phyloP scores from a whole-genome alignment of 2,888 invertebrate species.

The Apocheima hispidaria region DNA sequence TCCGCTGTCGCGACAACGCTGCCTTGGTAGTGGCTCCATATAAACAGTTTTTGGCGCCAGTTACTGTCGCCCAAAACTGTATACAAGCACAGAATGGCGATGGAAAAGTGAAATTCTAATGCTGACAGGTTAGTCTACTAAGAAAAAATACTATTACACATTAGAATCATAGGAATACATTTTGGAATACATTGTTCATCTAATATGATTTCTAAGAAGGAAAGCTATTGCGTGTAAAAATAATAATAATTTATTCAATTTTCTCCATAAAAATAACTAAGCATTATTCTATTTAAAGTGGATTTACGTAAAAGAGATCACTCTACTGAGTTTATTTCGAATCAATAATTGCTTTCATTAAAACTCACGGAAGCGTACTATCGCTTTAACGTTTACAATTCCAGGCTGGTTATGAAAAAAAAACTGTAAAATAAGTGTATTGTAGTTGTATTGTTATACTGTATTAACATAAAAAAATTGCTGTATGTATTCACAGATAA shows the following conservation, averaged over 20 bases:
- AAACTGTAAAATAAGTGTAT: too few relatives aligned
- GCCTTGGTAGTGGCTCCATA: too few relatives aligned
- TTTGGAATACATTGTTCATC: not conserved
- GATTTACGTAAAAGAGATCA: constrained; percentile 47
- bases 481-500: constrained; percentile 49
- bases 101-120: too few relatives aligned
- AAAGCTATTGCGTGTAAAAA: constrained; percentile 45
- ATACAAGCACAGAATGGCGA: too few relatives aligned
- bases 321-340: constrained; percentile 62
- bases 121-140: too few relatives aligned
- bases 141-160: too few relatives aligned
- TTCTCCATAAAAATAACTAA: constrained; percentile 57
- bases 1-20: too few relatives aligned
- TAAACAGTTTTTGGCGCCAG: too few relatives aligned
- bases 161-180: too few relatives aligned
- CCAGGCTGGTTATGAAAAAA: constrained; percentile 33
- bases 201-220: constrained; percentile 11
- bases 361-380: constrained; percentile 61
- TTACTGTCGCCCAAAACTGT: too few relatives aligned
- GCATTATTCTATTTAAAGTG: constrained; percentile 49
- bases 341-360: constrained; percentile 60
- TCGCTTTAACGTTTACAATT: constrained; percentile 53
- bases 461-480: constrained; percentile 47
- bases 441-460: too few relatives aligned
- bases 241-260: constrained; percentile 42